Conservation (phyloP, 1,140 invertebrate genomes). For the Ditylenchus dipsaci region DNA sequence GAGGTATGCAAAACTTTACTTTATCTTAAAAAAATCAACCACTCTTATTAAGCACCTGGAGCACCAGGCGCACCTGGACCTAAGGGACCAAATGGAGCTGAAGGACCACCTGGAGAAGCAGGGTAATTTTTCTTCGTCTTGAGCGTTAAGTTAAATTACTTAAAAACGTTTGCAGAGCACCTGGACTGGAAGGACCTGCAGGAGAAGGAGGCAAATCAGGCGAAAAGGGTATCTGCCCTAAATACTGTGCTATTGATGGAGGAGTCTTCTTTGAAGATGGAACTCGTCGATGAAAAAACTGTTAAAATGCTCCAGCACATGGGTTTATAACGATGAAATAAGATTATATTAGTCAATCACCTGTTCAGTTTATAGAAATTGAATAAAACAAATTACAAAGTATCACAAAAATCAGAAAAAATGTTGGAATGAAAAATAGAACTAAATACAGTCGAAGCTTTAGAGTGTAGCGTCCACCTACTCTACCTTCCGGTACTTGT, state of each 20-base stretch:
- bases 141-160: background rate
- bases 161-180: constrained; percentile 1
- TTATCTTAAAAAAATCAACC: background rate
- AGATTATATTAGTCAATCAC: too few species aligned
- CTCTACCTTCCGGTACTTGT: too few species aligned
- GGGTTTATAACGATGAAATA: too few species aligned
- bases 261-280: constrained; percentile 48
- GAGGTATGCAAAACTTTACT: background rate
- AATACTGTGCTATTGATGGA: constrained; percentile 45
- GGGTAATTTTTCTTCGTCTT: constrained; percentile 27
- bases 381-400: too few species aligned
- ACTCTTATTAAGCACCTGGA: constrained; percentile 1
- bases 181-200: constrained; percentile 29
- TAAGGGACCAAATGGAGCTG: constrained; percentile 30
- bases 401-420: too few species aligned
- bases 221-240: constrained; percentile 51
- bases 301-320: too few species aligned
- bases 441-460: too few species aligned
- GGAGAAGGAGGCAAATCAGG: constrained; percentile 42
- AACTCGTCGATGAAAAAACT: constrained; percentile 32
- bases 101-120: constrained; percentile 42
- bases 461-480: too few species aligned
- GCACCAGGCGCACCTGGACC: constrained; percentile 22
- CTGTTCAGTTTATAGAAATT: too few species aligned
- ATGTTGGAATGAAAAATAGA: too few species aligned